Percentiles rank a stretch among this genome's conserved stretches.
These are phyloP conservation scores for Panopea generosa DNA, from an alignment of 2,888 invertebrate genomes.

Conservation along the genomic window DNA sequence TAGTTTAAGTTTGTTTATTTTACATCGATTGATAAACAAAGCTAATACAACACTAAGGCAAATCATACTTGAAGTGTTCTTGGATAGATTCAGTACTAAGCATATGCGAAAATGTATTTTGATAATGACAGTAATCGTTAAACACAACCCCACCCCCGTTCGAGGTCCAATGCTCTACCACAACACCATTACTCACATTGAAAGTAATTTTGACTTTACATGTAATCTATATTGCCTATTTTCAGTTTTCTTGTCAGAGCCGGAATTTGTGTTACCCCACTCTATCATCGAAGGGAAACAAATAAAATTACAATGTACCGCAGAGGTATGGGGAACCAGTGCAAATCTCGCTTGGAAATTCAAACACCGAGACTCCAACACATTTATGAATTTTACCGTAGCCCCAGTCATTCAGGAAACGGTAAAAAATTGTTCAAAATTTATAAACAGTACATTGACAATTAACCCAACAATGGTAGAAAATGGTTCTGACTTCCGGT, in stretches of 20 bases:
- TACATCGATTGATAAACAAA: no score
- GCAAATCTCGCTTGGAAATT: constrained; percentile 62
- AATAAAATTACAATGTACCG: constrained; percentile 52
- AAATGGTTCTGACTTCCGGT: constrained; percentile 65
- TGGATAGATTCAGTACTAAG: no score
- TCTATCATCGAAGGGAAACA: constrained; percentile 59
- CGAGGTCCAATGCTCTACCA: no score
- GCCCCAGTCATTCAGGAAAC: constrained; percentile 43
- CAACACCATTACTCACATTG: no score
- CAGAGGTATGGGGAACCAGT: constrained; percentile 53
- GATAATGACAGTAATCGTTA: no score
- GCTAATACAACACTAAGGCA: no score
- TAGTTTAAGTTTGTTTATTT: no score
- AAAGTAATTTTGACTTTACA: no score
- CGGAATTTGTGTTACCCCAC: constrained; percentile 55
- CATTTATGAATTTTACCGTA: constrained; percentile 62
- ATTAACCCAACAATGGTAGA: constrained; percentile 64
- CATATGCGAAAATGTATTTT: no score
- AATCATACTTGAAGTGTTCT: no score
- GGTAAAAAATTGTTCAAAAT: constrained; percentile 44
- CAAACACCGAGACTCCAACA: constrained; percentile 28
- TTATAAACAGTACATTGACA: constrained; percentile 56
- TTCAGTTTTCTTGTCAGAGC: constrained; percentile 59
- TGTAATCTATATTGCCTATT: no score
- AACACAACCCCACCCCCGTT: no score